Evolutionary conservation across 1,140 invertebrate species (phyloP).

Genomic region (Apis cerana): DNA sequence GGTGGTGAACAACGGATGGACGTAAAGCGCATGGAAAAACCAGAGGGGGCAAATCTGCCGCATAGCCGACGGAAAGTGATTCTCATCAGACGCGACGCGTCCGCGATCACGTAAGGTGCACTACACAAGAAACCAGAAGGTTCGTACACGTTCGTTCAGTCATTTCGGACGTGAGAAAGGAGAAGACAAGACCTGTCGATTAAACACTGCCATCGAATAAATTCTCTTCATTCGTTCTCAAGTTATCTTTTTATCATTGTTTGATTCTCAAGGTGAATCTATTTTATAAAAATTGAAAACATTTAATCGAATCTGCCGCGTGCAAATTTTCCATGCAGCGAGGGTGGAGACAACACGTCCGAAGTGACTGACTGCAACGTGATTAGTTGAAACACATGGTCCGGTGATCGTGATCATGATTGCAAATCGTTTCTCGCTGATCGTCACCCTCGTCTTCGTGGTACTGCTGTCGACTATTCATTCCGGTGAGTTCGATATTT

Average conservation of each 20-base stretch:
- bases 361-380: slow-evolving; percentile 40
- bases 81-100: slow-evolving; percentile 62
- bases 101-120: slow-evolving; percentile 55
- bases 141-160: slow-evolving; percentile 42
- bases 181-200: background rate
- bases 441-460: slow-evolving; percentile 60
- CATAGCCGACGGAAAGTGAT: slow-evolving; percentile 58
- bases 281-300: background rate
- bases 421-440: slow-evolving; percentile 55
- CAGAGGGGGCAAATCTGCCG: slow-evolving; percentile 64
- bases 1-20: slow-evolving; percentile 34
- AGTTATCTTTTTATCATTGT: background rate
- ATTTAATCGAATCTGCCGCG: slow-evolving; percentile 4
- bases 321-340: slow-evolving; percentile 42
- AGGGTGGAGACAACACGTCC: slow-evolving; percentile 24
- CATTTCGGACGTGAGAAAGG: slow-evolving; percentile 43
- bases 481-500: slow-evolving; percentile 57
- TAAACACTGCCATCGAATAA: slow-evolving; percentile 26
- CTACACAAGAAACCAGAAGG: slow-evolving; percentile 21
- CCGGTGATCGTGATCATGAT: slow-evolving; percentile 64
- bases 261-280: background rate
- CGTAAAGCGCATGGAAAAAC: slow-evolving; percentile 61
- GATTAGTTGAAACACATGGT: slow-evolving; percentile 60
- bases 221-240: background rate
- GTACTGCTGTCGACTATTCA: slow-evolving; percentile 54